phyloP scores from a whole-genome alignment of 2,113 vertebrate genomes.

The Mellivora capensis region DNA sequence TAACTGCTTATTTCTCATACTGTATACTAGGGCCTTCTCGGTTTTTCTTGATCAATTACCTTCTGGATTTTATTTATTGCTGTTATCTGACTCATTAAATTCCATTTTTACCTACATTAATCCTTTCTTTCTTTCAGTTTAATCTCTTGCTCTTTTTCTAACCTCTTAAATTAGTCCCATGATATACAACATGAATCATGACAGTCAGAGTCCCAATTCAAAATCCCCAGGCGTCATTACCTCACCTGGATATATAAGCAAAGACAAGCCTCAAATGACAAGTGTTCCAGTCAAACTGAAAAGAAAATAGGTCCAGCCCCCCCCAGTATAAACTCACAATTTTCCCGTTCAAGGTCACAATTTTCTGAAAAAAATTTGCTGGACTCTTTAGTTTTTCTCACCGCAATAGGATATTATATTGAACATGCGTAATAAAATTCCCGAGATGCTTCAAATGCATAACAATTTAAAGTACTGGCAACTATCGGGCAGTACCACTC shows the following conservation, averaged over 20 bases:
- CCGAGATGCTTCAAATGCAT: background rate
- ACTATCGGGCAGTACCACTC: background rate
- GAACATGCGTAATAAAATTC: background rate
- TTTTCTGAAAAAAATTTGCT: background rate
- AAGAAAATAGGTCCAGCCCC: background rate
- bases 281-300: background rate
- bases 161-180: background rate
- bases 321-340: background rate
- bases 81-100: background rate
- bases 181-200: background rate
- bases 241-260: background rate
- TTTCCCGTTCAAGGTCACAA: background rate
- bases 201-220: background rate
- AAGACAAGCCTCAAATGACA: background rate
- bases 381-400: background rate
- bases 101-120: background rate
- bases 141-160: background rate
- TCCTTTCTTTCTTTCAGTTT: background rate
- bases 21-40: background rate
- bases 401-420: background rate
- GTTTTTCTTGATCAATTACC: background rate
- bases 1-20: background rate
- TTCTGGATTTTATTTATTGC: background rate
- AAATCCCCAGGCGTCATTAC: background rate
- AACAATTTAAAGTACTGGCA: background rate